Evolutionary conservation across 1,140 invertebrate genomes (phyloP).

Genomic region (Drosophila mojavensis): DNA sequence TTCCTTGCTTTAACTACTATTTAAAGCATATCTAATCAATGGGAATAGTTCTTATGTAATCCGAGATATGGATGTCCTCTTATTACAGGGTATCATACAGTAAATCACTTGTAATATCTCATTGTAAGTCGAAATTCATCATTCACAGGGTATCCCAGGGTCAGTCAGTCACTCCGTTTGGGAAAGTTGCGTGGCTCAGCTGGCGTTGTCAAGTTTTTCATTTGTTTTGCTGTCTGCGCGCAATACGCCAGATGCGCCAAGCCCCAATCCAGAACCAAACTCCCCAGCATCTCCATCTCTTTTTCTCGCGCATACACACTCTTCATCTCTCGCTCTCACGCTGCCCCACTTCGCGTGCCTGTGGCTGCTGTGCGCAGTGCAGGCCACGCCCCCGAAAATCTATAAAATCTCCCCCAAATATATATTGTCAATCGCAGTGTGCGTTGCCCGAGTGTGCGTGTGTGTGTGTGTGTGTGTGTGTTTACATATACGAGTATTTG

Average conservation of each 20-base stretch:
- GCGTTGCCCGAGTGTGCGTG: slow-evolving; percentile 7
- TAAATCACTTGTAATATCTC: not conserved
- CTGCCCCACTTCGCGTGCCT: not conserved
- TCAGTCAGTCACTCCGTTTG: not conserved
- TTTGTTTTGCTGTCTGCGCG: slow-evolving; percentile 56
- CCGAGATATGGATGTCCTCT: no score
- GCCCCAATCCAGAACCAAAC: slow-evolving; percentile 12
- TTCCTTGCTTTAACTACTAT: no score
- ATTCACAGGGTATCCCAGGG: not conserved
- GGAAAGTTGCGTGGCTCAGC: slow-evolving; percentile 45
- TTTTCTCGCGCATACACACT: not conserved
- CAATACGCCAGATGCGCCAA: slow-evolving; percentile 58
- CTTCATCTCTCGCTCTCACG: not conserved
- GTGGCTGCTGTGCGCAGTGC: slow-evolving; percentile 17
- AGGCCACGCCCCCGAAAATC: slow-evolving; percentile 18
- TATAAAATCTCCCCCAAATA: not conserved
- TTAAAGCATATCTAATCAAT: not conserved
- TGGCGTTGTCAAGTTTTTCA: slow-evolving; percentile 56
- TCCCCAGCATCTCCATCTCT: not conserved
- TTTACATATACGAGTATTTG: no score
- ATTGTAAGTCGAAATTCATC: no score
- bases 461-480: not conserved
- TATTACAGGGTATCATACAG: not conserved
- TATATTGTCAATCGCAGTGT: slow-evolving; percentile 9
- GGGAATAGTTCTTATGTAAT: not conserved